Evolutionary conservation across 1,140 invertebrate species (phyloP).

Genomic region (Camponotus vicinus): DNA sequence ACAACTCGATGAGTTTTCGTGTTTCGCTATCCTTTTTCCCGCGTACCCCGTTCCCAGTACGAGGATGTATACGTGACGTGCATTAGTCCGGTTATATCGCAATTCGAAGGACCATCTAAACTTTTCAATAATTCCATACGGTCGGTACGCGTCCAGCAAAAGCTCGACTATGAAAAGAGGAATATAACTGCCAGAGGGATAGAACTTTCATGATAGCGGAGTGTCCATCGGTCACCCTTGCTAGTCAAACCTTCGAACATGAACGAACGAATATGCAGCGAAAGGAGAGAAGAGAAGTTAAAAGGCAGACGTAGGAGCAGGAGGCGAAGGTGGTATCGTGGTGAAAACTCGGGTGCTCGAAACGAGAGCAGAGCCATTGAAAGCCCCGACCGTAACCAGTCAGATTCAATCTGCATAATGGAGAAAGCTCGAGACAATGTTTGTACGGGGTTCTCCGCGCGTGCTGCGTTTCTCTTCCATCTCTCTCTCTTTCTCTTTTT

Average conservation of each 20-base stretch:
- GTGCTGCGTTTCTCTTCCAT: constrained; percentile 42
- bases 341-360: constrained; percentile 70
- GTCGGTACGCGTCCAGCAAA: constrained; percentile 8
- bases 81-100: constrained; percentile 62
- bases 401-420: constrained; percentile 86
- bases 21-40: neutral
- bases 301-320: constrained; percentile 49
- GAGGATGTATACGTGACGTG: neutral
- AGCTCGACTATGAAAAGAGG: constrained; percentile 34
- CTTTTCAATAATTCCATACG: constrained; percentile 72
- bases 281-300: constrained; percentile 28
- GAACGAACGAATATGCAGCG: neutral
- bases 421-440: constrained; percentile 85
- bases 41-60: too few species aligned
- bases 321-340: constrained; percentile 39
- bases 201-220: constrained; percentile 25
- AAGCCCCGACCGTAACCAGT: constrained; percentile 80
- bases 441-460: constrained; percentile 76
- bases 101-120: constrained; percentile 65
- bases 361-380: constrained; percentile 68
- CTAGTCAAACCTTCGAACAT: neutral
- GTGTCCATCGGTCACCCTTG: constrained; percentile 16
- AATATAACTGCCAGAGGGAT: constrained; percentile 4
- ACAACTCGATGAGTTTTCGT: constrained; percentile 37
- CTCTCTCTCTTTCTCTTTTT: constrained; percentile 60